These are phyloP conservation scores for Harpalus rufipes DNA, from an alignment of 2,888 invertebrate genomes.

Conservation along the genomic window DNA sequence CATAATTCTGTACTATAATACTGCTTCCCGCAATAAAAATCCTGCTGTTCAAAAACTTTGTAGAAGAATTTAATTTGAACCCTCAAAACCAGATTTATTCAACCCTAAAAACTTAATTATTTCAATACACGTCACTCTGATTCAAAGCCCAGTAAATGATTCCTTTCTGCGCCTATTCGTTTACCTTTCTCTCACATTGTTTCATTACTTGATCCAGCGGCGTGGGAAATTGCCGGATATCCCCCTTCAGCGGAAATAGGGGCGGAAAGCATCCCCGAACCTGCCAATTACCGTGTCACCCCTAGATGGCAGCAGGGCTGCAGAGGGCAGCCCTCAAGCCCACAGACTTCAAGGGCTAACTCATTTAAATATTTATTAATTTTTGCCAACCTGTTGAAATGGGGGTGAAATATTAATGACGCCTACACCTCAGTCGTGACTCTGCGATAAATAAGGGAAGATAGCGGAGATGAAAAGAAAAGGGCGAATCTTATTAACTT, in stretches of 20 bases:
- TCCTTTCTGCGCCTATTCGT: neutral
- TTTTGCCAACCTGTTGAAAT: constrained; percentile 49
- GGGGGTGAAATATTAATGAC: constrained; percentile 40
- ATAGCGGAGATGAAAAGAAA: neutral
- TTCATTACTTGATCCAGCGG: constrained; percentile 29
- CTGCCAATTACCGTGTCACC: constrained; percentile 44
- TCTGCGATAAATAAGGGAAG: constrained; percentile 6
- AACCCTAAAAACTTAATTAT: too few species aligned
- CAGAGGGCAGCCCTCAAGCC: neutral
- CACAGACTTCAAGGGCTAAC: constrained; percentile 14
- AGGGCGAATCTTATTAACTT: too few species aligned
- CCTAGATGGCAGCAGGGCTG: neutral
- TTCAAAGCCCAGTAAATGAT: neutral
- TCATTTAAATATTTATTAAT: constrained; percentile 54
- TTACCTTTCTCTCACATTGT: constrained; percentile 41
- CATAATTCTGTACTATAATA: too few species aligned
- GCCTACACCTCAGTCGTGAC: constrained; percentile 42
- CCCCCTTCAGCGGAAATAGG: constrained; percentile 24
- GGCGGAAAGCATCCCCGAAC: constrained; percentile 19
- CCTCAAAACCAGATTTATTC: too few species aligned
- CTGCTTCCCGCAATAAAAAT: too few species aligned
- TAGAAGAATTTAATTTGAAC: too few species aligned
- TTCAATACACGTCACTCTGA: neutral
- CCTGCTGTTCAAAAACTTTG: too few species aligned
- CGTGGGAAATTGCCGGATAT: constrained; percentile 48